Conservation (phyloP, 1,140 invertebrate species). For the Drosophila ironensis region DNA sequence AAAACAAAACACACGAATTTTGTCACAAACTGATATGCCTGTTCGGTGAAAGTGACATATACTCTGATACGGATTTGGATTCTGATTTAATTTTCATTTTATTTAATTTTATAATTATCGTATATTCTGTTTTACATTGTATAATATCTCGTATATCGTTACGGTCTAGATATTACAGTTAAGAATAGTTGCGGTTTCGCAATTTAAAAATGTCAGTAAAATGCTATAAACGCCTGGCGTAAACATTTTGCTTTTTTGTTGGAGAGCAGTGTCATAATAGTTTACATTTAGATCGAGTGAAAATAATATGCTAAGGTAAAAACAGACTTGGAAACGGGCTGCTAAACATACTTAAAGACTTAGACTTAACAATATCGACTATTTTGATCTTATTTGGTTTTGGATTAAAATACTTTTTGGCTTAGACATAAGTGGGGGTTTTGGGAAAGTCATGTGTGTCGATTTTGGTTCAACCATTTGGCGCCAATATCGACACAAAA, state of each 20-base stretch:
- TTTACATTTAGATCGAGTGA: conserved; percentile 31
- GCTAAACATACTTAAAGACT: conserved; percentile 32
- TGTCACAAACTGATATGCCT: conserved; percentile 12
- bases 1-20: conserved; percentile 12
- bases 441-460: not conserved
- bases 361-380: conserved; percentile 33
- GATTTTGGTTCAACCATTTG: too few relatives aligned
- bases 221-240: conserved; percentile 41
- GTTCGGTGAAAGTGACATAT: not conserved
- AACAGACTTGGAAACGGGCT: conserved; percentile 12
- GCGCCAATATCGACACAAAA: conserved; percentile 4
- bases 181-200: conserved; percentile 27
- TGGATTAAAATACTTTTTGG: conserved; percentile 28
- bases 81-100: conserved; percentile 30
- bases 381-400: conserved; percentile 43
- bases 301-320: conserved; percentile 22
- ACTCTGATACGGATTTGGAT: too few relatives aligned
- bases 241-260: conserved; percentile 5
- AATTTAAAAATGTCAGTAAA: conserved; percentile 41
- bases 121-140: conserved; percentile 47
- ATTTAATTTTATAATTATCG: conserved; percentile 39
- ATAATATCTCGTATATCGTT: conserved; percentile 45
- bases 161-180: conserved; percentile 43
- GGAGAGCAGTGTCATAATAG: conserved; percentile 17
- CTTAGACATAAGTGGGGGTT: conserved; percentile 7